Conservation (phyloP, 1,140 invertebrate genomes). For the Kradibia gibbosae region DNA sequence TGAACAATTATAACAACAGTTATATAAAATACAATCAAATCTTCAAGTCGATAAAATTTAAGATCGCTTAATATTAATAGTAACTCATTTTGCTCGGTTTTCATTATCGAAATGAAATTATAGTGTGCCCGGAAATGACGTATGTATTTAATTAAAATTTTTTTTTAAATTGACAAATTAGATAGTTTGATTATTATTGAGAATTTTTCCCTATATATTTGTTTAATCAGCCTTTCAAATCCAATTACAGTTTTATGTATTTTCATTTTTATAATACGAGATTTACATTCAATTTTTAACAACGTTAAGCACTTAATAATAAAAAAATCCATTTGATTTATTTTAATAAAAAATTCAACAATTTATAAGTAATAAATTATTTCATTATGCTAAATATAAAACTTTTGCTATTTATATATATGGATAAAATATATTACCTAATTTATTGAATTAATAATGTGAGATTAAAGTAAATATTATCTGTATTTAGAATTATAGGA, state of each 20-base stretch:
- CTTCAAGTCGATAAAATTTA: neutral
- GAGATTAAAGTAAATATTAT: neutral
- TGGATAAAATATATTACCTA: neutral
- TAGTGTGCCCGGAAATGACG: neutral
- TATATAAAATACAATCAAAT: neutral
- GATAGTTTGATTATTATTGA: no score
- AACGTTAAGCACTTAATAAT: neutral
- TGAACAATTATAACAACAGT: no score
- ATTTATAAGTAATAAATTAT: neutral
- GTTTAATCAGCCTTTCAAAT: neutral
- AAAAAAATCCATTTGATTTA: neutral
- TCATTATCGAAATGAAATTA: conserved; percentile 28
- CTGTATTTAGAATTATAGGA: neutral
- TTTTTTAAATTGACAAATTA: no score
- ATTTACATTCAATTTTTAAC: neutral
- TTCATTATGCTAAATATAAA: neutral
- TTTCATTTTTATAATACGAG: no score
- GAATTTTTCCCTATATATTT: neutral
- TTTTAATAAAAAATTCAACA: neutral
- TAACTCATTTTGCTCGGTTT: conserved; percentile 9
- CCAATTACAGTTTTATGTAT: no score
- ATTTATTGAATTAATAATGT: neutral
- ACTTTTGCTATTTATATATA: neutral
- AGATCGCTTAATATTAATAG: conserved; percentile 2
- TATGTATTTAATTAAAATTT: conserved; percentile 28